phyloP scores from a whole-genome alignment of 2,888 invertebrate genomes.

The Aphodius sticticus region DNA sequence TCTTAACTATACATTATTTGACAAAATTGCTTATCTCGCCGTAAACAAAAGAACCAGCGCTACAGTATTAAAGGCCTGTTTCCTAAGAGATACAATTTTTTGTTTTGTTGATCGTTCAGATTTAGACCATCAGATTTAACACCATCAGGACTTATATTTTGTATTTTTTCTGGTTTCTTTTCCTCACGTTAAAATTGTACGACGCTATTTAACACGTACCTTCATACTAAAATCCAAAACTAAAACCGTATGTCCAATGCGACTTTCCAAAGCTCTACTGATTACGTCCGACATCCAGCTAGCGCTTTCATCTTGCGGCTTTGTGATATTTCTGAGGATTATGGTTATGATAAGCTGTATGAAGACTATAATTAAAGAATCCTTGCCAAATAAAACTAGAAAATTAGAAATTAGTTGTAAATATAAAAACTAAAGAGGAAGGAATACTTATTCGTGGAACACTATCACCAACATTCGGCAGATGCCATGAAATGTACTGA shows the following conservation, averaged over 20 bases:
- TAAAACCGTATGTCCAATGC: slow-evolving; percentile 41
- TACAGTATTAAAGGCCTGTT: too few species aligned
- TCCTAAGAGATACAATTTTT: too few species aligned
- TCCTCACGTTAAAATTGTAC: too few species aligned
- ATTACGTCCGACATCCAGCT: slow-evolving; percentile 48
- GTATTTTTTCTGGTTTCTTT: too few species aligned
- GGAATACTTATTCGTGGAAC: slow-evolving; percentile 65
- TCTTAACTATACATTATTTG: too few species aligned
- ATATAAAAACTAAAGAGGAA: neutral
- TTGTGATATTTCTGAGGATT: slow-evolving; percentile 49
- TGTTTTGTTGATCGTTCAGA: too few species aligned
- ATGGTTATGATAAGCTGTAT: slow-evolving; percentile 53
- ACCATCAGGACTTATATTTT: too few species aligned
- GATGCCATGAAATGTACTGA: slow-evolving; percentile 66
- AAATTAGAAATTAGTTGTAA: slow-evolving; percentile 28
- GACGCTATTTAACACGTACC: slow-evolving; percentile 34
- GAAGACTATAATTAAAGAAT: slow-evolving; percentile 45
- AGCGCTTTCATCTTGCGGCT: slow-evolving; percentile 43
- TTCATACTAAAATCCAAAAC: slow-evolving; percentile 42
- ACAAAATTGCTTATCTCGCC: too few species aligned
- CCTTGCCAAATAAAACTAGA: slow-evolving; percentile 52
- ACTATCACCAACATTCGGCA: slow-evolving; percentile 68
- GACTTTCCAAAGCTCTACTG: slow-evolving; percentile 37
- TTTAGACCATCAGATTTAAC: too few species aligned
- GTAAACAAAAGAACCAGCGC: too few species aligned